Evolutionary conservation across 2,888 invertebrate species (phyloP).

Genomic region (Hemaris fuciformis): DNA sequence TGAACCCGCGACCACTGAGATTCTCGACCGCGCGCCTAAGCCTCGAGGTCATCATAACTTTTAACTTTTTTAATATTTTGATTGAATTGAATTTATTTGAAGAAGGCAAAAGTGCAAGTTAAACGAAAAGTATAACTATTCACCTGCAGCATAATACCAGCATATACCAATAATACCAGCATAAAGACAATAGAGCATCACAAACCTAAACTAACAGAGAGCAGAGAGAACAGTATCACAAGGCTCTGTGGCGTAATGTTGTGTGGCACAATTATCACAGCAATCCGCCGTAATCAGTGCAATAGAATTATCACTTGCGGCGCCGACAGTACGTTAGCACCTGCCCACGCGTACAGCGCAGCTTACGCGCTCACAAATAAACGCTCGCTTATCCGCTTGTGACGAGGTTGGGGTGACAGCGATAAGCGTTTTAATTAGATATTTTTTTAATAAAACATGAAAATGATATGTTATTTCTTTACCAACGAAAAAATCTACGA

Average conservation of each 20-base stretch:
- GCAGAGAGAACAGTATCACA: neutral
- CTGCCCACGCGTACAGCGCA: slow-evolving; percentile 41
- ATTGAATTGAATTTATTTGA: no score
- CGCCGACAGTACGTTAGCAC: slow-evolving; percentile 40
- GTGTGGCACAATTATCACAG: slow-evolving; percentile 32
- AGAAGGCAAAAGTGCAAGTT: no score
- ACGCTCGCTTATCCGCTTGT: slow-evolving; percentile 24
- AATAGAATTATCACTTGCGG: slow-evolving; percentile 34
- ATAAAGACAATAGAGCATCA: neutral
- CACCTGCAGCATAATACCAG: no score
- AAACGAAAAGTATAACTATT: no score
- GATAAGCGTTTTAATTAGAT: neutral
- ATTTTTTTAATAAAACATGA: neutral
- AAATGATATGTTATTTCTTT: no score
- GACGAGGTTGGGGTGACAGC: slow-evolving; percentile 10
- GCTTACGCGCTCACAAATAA: slow-evolving; percentile 34
- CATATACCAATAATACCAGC: no score
- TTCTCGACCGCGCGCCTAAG: no score
- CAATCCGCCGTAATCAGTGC: slow-evolving; percentile 24
- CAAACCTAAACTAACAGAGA: neutral
- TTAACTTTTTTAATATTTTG: no score
- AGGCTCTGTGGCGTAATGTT: slow-evolving; percentile 16
- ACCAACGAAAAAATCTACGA: no score
- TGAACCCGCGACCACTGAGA: no score
- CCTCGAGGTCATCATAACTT: no score